Base-by-base conservation (phyloP, 2,113 vertebrate genomes). In the Solea senegalensis region DNA sequence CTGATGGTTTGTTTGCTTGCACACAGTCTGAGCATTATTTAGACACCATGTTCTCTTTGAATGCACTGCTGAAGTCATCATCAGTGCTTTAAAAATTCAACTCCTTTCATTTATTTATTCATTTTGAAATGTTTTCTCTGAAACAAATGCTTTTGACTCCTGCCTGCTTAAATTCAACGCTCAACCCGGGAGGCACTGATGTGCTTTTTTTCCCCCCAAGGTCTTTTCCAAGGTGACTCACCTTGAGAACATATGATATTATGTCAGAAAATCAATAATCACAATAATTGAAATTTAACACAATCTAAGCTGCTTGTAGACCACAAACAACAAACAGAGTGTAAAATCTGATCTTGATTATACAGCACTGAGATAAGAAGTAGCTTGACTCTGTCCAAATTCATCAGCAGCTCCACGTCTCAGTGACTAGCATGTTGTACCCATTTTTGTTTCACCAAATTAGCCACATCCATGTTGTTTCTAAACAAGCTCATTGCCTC, bases 81-180 rank as follows among this genome's bases (percentile, higher is more conserved):
- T 74, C 69, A 50, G 59, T 9, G 34, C 4, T 7, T 12, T 5
- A 11, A 56, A 43, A 44, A 72, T 58, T 50, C 53, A 44, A 72
- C 55, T 50, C 53, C 34, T 57, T 68, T 48, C 44, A 61, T 13
- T 9, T 71, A 56, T 74, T 34, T 34, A 34, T 76, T 57, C 54
- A 73, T 44, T 55, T 74, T 56, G 69, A 84, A 65, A 72, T 51
- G 69, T 63, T 49, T 57, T 41, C 69, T 57, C 71, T 1, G 57
- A 48, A 72, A 67, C 79, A 78, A 71, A 60, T 79, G 82, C 70
- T 52, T 21, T 64, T 65, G 52, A 65, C 82, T 82, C 9, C 21
- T 14, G 72, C 34, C 71, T 77, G 63, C 82, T 84, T 86, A 72
- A 82, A 82, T 77, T 52, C 40, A 71, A 85, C 84, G 76, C 79